Conservation (phyloP, 2,888 invertebrate genomes). For the Deroplatys truncata region DNA sequence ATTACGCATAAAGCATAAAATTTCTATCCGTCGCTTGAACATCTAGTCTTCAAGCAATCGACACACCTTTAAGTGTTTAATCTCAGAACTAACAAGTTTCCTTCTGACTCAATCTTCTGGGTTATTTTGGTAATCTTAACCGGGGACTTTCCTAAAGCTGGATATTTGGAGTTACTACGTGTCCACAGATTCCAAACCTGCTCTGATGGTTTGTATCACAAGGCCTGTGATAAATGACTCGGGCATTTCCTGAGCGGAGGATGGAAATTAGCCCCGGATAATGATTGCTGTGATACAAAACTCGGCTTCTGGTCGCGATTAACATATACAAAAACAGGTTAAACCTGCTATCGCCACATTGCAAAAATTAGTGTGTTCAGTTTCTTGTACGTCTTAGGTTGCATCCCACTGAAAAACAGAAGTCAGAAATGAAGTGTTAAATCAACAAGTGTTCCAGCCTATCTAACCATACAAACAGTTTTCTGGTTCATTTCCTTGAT, state of each 20-base stretch:
- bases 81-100: not conserved
- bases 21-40: too few species aligned
- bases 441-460: not conserved
- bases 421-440: not conserved
- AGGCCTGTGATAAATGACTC: not conserved
- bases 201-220: not conserved
- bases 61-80: too few species aligned
- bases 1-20: too few species aligned
- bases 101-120: not conserved
- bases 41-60: too few species aligned
- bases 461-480: not conserved
- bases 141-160: not conserved
- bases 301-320: not conserved
- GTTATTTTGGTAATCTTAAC: not conserved
- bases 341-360: not conserved
- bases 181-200: not conserved
- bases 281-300: not conserved
- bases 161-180: not conserved
- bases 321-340: not conserved
- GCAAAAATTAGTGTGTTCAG: not conserved
- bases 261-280: not conserved
- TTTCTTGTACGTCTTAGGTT: not conserved
- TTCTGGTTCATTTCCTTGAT: not conserved
- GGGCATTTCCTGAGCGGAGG: not conserved
- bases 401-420: not conserved